phyloP scores from a whole-genome alignment of 2,113 vertebrate species.

The Panthera tigris region DNA sequence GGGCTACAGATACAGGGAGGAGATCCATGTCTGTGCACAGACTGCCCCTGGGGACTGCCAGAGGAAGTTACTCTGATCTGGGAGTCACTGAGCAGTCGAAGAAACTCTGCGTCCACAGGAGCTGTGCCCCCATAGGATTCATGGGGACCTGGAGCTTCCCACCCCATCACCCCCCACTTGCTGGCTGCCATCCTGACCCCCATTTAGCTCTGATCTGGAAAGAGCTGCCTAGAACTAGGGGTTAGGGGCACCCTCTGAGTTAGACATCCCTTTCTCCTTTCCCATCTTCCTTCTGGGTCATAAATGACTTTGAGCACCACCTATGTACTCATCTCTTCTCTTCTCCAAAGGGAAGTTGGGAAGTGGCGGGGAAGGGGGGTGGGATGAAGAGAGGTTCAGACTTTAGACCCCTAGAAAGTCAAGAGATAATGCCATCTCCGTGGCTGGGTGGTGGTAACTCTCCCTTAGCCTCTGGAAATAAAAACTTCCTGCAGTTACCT shows the following conservation, averaged over 20 bases:
- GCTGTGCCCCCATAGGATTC: slow-evolving; percentile 82
- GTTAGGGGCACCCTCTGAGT: background rate
- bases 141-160: background rate
- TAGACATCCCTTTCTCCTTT: background rate
- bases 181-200: slow-evolving; percentile 56
- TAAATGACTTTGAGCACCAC: background rate
- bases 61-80: slow-evolving; percentile 85
- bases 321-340: background rate
- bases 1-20: slow-evolving; percentile 86
- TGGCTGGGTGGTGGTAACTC: background rate
- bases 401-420: background rate
- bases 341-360: background rate
- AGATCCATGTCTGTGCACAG: slow-evolving; percentile 86
- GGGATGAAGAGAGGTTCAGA: background rate
- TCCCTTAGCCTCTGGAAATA: slow-evolving; percentile 4
- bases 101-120: slow-evolving; percentile 87
- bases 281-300: background rate
- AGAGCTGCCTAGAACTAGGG: background rate
- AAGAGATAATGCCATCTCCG: background rate
- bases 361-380: background rate
- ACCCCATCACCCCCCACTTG: background rate
- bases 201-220: slow-evolving; percentile 52
- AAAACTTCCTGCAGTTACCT: background rate
- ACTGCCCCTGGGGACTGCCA: slow-evolving; percentile 82
- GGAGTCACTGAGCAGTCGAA: slow-evolving; percentile 85